Percentiles rank a stretch among this genome's conserved stretches.
phyloP scores from a whole-genome alignment of 1,140 invertebrate species.

The Nebria ingens region DNA sequence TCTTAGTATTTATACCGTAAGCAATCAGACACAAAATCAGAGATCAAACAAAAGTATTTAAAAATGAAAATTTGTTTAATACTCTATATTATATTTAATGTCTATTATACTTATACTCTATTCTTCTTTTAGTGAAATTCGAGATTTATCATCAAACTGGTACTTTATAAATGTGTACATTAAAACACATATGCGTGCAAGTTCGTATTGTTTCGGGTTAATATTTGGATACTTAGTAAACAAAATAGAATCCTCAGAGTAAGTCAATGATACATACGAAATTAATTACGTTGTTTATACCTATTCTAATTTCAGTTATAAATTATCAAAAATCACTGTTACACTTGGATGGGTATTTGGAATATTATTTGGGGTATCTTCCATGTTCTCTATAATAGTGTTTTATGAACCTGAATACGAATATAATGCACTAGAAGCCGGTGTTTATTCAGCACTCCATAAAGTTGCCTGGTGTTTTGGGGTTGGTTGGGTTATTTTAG shows the following conservation, averaged over 20 bases:
- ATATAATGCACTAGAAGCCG: slow-evolving; percentile 46
- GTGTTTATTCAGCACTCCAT: slow-evolving; percentile 53
- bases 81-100: no score
- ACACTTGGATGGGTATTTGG: slow-evolving; percentile 44
- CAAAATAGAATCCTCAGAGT: slow-evolving; percentile 46
- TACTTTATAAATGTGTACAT: slow-evolving; percentile 54
- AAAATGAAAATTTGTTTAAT: slow-evolving; percentile 16
- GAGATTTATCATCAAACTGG: slow-evolving; percentile 46
- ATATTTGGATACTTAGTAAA: slow-evolving; percentile 51
- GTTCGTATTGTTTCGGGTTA: slow-evolving; percentile 52
- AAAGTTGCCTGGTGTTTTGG: slow-evolving; percentile 52
- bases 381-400: slow-evolving; percentile 47
- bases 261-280: slow-evolving; percentile 34
- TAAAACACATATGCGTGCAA: slow-evolving; percentile 60
- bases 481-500: slow-evolving; percentile 59
- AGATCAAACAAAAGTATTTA: slow-evolving; percentile 8
- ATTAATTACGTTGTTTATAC: slow-evolving; percentile 18
- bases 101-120: no score
- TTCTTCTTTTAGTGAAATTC: slow-evolving; percentile 46
- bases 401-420: slow-evolving; percentile 49
- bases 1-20: slow-evolving; percentile 54
- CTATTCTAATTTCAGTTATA: slow-evolving; percentile 12
- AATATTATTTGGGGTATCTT: slow-evolving; percentile 40
- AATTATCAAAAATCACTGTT: slow-evolving; percentile 12
- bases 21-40: slow-evolving; percentile 25